These are phyloP conservation scores for Tachyglossus aculeatus DNA, from an alignment of 2,797 vertebrate species.

Conservation along the genomic window DNA sequence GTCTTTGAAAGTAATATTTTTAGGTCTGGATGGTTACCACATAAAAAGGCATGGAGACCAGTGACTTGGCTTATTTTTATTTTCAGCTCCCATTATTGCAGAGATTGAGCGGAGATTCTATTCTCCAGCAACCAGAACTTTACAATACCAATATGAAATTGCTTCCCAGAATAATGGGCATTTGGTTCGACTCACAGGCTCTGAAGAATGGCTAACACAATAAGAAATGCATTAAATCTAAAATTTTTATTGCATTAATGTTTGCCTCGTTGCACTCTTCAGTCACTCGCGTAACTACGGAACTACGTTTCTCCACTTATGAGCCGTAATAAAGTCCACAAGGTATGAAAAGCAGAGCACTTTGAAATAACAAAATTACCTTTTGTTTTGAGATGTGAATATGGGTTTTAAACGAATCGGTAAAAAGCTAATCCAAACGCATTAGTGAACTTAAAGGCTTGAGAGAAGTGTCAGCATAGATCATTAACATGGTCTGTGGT, in stretches of 20 bases:
- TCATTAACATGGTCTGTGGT: too few relatives aligned
- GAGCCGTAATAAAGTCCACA: conserved; percentile 40
- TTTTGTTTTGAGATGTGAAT: conserved; percentile 6
- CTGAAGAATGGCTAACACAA: conserved; percentile 44
- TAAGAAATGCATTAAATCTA: conserved; percentile 56
- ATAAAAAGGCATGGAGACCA: conserved; percentile 5
- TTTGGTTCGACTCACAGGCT: conserved; percentile 40
- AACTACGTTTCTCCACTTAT: neutral
- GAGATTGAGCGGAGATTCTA: conserved; percentile 28
- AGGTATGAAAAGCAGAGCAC: conserved; percentile 23
- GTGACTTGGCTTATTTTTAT: conserved; percentile 12
- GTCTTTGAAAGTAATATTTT: neutral
- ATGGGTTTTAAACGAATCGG: conserved; percentile 22
- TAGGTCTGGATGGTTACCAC: neutral
- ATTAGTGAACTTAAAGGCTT: conserved; percentile 16
- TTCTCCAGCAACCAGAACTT: conserved; percentile 14
- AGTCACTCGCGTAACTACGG: conserved; percentile 31
- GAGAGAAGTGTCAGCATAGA: too few relatives aligned
- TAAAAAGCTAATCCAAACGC: conserved; percentile 27
- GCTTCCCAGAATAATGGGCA: conserved; percentile 30
- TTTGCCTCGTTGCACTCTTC: conserved; percentile 42
- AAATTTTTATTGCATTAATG: conserved; percentile 41
- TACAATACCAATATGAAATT: neutral
- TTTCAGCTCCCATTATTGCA: conserved; percentile 15
- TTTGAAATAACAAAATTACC: conserved; percentile 15